Evolutionary conservation across 2,113 vertebrate species (phyloP), one percentile per base, ranked within the genome.

Genomic region (Eulemur macaco): DNA sequence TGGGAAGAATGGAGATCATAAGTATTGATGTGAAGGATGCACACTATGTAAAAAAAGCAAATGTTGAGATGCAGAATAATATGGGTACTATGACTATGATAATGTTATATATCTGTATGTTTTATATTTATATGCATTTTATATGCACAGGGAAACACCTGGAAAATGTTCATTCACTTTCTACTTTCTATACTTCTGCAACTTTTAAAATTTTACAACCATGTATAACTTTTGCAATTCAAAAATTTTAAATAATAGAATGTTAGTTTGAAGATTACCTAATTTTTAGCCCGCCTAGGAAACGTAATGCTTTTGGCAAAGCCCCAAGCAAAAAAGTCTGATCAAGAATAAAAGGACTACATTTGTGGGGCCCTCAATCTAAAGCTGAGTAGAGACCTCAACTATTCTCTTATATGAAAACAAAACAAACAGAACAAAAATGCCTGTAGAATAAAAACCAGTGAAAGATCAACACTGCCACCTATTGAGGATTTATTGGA

Each of bases 381-480:
- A 91, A 95, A 89, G 52, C 23, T 39, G 71, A 29, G 34, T 21
- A 73, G 64, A 85, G 52, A 86, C 2, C 14, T 56, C 77, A 66
- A 15, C 39, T 85, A 45, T 85, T 92, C 37, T 80, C 45, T 50
- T 20, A 91, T 14, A 77, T 10, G 37, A 78, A 96, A 88, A 54
- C 20, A 73, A 84, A 76, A 60, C 31, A 47, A 64, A 78, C 31
- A 27, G 25, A 63, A 60, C 54, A 31, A 56, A 31, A 17, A 31
- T 3, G 2, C 10, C 2, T 31, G 5, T 1, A 18, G 69, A 78
- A 37, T 12, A 42, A 68, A 93, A 63, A 64, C 6, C 12, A 52
- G 3, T 2, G 10, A 66, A 84, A 95, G 95, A 71, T 21, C 96
- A 92, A 96, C 95, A 98, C 95, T 97, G 97, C 98, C 98, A 97